phyloP scores from a whole-genome alignment of 2,888 invertebrate genomes.

The Hermaeophaga mercurialis region DNA sequence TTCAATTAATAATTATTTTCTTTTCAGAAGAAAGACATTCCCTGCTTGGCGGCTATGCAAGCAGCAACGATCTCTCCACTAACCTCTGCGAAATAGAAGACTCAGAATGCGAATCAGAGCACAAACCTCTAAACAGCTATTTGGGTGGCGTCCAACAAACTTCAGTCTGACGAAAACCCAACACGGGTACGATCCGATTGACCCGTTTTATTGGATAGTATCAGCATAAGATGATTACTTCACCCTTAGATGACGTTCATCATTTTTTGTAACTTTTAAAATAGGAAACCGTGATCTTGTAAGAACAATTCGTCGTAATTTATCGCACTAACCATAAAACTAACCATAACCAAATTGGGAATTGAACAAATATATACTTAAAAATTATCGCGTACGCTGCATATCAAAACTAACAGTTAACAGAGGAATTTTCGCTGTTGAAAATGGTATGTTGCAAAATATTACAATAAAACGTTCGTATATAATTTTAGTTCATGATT shows the following conservation, averaged over 20 bases:
- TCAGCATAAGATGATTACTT: conserved; percentile 19
- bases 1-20: too few relatives aligned
- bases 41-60: conserved; percentile 71
- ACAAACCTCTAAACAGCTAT: conserved; percentile 56
- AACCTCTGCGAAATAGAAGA: conserved; percentile 93
- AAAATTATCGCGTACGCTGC: conserved; percentile 51
- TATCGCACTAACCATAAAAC: conserved; percentile 9
- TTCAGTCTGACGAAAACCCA: conserved; percentile 51
- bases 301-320: background rate
- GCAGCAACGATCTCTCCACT: conserved; percentile 86
- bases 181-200: conserved; percentile 40
- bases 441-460: too few relatives aligned
- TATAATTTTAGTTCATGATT: background rate
- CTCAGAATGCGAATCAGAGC: conserved; percentile 72
- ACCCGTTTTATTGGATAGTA: conserved; percentile 52
- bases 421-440: conserved; percentile 30
- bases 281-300: conserved; percentile 5
- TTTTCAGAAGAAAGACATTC: conserved; percentile 74
- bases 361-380: conserved; percentile 40
- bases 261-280: background rate
- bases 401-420: conserved; percentile 44
- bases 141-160: conserved; percentile 54
- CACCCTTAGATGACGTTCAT: conserved; percentile 3
- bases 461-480: too few relatives aligned
- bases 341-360: conserved; percentile 35